These are phyloP conservation scores for Sphaerophoria taeniata DNA, from an alignment of 2,888 invertebrate genomes.

Conservation along the genomic window DNA sequence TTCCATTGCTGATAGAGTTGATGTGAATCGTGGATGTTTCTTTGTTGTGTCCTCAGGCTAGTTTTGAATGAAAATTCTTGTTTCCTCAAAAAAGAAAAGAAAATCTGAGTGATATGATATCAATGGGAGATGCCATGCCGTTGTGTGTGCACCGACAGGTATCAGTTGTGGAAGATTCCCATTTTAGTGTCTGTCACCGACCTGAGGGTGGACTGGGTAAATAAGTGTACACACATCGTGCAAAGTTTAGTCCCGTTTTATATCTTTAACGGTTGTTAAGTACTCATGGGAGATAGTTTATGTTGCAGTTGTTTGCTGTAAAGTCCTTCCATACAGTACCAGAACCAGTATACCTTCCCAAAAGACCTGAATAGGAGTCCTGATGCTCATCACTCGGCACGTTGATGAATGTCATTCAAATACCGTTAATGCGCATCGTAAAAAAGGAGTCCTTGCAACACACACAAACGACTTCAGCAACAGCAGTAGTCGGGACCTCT, in stretches of 20 bases:
- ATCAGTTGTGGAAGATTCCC: conserved; percentile 43
- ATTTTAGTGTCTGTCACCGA: background rate
- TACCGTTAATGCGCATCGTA: conserved; percentile 64
- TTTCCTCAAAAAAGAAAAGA: conserved; percentile 66
- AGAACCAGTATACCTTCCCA: background rate
- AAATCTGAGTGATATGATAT: conserved; percentile 69
- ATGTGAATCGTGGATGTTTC: conserved; percentile 47
- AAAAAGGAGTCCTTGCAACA: conserved; percentile 26
- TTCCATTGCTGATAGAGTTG: conserved; percentile 56
- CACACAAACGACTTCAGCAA: background rate
- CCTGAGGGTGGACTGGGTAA: background rate
- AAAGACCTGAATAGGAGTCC: conserved; percentile 8
- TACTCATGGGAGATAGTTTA: conserved; percentile 23
- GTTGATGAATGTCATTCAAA: conserved; percentile 71
- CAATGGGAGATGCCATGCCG: conserved; percentile 69
- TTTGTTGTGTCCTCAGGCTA: conserved; percentile 72
- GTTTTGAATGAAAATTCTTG: conserved; percentile 73
- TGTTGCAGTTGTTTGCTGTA: conserved; percentile 41
- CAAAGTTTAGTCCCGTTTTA: conserved; percentile 69
- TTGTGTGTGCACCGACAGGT: conserved; percentile 50
- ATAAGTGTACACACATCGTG: conserved; percentile 33
- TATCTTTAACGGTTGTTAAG: conserved; percentile 73
- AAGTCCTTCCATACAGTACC: conserved; percentile 37
- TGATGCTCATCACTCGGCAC: conserved; percentile 70
- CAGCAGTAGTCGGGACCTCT: conserved; percentile 17